These are phyloP conservation scores for Tipula vernalis DNA, from an alignment of 2,888 invertebrate species.

Conservation along the genomic window DNA sequence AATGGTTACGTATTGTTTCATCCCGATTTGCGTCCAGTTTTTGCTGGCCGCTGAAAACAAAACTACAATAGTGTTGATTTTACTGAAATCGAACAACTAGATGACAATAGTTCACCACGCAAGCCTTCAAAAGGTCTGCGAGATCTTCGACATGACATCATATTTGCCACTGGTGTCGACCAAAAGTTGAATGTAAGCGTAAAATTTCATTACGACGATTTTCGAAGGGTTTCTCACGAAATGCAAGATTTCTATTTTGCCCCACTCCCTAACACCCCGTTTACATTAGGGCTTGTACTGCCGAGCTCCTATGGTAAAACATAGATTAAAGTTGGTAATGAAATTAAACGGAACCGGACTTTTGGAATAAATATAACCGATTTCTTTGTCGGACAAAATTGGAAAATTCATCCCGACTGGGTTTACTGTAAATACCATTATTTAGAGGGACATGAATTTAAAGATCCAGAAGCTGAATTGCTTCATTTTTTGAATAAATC, in stretches of 20 bases:
- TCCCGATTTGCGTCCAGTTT: slow-evolving; percentile 78
- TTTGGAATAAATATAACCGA: slow-evolving; percentile 56
- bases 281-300: slow-evolving; percentile 72
- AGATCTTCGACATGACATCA: slow-evolving; percentile 49
- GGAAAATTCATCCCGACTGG: slow-evolving; percentile 80
- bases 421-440: slow-evolving; percentile 82
- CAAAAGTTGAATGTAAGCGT: slow-evolving; percentile 54
- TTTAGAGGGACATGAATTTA: slow-evolving; percentile 60
- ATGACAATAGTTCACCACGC: slow-evolving; percentile 51
- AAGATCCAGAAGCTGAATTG: slow-evolving; percentile 60
- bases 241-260: slow-evolving; percentile 74
- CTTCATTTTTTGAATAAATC: slow-evolving; percentile 62
- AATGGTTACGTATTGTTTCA: slow-evolving; percentile 93
- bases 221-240: slow-evolving; percentile 70
- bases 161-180: slow-evolving; percentile 49
- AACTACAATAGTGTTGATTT: slow-evolving; percentile 96
- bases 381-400: slow-evolving; percentile 59
- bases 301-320: slow-evolving; percentile 59
- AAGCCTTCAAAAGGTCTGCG: slow-evolving; percentile 46
- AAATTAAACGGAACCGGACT: slow-evolving; percentile 53
- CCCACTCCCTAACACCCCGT: slow-evolving; percentile 68
- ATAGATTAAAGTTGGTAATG: slow-evolving; percentile 57
- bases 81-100: slow-evolving; percentile 83
- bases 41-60: not conserved
- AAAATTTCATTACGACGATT: slow-evolving; percentile 72